Base-by-base conservation (phyloP, 2,797 vertebrate genomes). In the Calcarius lapponicus region DNA sequence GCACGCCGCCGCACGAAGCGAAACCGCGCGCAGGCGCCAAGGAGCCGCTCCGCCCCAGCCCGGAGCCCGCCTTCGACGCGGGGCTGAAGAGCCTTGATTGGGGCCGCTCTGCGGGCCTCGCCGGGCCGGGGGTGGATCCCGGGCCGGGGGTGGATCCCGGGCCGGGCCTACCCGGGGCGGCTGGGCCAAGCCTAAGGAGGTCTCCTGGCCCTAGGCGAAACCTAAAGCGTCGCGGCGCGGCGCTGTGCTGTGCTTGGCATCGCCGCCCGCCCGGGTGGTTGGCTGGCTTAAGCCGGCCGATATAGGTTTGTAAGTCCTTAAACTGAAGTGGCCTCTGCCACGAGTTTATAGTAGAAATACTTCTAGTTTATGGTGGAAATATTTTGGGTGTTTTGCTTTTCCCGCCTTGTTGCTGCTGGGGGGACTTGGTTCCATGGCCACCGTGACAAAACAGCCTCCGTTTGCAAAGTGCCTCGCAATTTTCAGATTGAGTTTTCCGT, bases 161-260 rank as follows among this genome's bases (percentile, higher is more conserved):
- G 7, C 5, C 13, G 3, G 24, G 3, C 12, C 21, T 9, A 5
- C 3, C 11, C 3, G n/a, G 2, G 17, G 10, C 5, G 17, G 1
- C 3, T 3, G 13, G 50, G 20, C 31, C 2, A 1, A 3, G 6
- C 24, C 10, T 7, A 0, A 3, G 6, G 18, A 3, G 11, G 2
- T 11, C 1, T 1, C 3, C 8, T 7, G 0, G 5, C 7, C 0
- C 0, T 2, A 0, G 15, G 2, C 1, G 18, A 0, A 2, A 0
- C 0, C 0, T 2, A 8, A 0, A 1, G 3, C 1, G 0, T 5
- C 1, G 1, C 2, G 0, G 28, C 4, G 14, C 3, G 3, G 14
- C 2, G 14, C 1, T 38, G 38, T 38, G 10, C 1, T 21, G 12
- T 9, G 9, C 6, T 0, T 3, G 13, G 43, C 22, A 0, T 10